Percentiles rank a stretch among this genome's conserved stretches.
These are phyloP conservation scores for Chrysomela aeneicollis DNA, from an alignment of 2,888 invertebrate species.

Conservation along the genomic window DNA sequence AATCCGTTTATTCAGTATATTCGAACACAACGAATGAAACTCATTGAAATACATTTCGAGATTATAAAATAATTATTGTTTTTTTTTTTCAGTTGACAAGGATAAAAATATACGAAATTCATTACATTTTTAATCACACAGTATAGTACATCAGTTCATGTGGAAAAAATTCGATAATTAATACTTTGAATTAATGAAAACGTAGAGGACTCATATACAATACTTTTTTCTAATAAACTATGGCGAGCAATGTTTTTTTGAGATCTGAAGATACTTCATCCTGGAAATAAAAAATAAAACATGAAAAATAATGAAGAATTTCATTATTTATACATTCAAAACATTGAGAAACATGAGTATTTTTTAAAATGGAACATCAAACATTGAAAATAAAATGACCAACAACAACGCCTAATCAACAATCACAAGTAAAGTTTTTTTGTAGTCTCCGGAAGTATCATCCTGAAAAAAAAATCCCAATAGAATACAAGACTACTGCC, in stretches of 20 bases:
- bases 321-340: background rate
- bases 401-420: constrained; percentile 57
- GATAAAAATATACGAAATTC: too few relatives aligned
- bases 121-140: too few relatives aligned
- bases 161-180: too few relatives aligned
- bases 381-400: constrained; percentile 5
- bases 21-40: too few relatives aligned
- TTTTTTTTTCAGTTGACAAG: too few relatives aligned
- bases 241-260: constrained; percentile 79
- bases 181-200: too few relatives aligned
- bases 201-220: too few relatives aligned
- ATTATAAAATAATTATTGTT: too few relatives aligned
- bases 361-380: constrained; percentile 14
- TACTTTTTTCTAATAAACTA: constrained; percentile 58
- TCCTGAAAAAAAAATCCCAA: constrained; percentile 71
- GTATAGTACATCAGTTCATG: too few relatives aligned
- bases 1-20: too few relatives aligned
- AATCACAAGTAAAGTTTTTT: constrained; percentile 85
- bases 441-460: constrained; percentile 94
- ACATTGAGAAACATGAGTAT: background rate
- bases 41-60: too few relatives aligned
- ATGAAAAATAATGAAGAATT: background rate
- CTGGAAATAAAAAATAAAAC: constrained; percentile 63
- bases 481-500: background rate
- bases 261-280: constrained; percentile 87